Conservation (phyloP, 2,113 vertebrate genomes). For the Psephotus haematonotus region DNA sequence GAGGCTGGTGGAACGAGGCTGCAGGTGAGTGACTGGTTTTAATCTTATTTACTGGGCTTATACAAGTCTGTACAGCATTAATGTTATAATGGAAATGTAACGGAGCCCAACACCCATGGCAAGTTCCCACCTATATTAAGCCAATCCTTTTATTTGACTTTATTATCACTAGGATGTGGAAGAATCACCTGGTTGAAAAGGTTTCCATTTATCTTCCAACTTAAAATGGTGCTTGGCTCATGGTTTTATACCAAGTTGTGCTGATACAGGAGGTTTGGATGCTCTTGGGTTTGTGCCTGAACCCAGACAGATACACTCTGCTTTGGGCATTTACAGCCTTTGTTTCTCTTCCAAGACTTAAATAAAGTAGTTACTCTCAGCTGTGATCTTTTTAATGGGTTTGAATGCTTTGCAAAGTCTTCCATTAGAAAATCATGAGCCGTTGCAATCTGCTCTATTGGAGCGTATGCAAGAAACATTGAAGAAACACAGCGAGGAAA, state of each 20-base stretch:
- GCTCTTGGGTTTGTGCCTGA: slow-evolving; percentile 22
- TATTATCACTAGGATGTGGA: not conserved
- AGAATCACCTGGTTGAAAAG: not conserved
- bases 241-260: not conserved
- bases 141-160: not conserved
- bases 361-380: not conserved
- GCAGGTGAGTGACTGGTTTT: slow-evolving; percentile 41
- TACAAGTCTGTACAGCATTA: accelerated
- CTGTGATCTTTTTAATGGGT: slow-evolving; percentile 10
- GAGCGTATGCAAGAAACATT: accelerated
- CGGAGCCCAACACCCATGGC: not conserved
- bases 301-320: not conserved
- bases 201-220: not conserved
- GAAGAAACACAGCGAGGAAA: not conserved
- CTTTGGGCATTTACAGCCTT: not conserved
- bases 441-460: not conserved
- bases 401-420: not conserved
- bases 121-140: not conserved
- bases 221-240: not conserved
- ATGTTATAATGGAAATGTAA: not conserved
- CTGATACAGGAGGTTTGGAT: not conserved
- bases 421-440: not conserved
- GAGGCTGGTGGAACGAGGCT: not conserved
- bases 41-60: not conserved
- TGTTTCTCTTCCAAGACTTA: slow-evolving; percentile 19